phyloP scores from a whole-genome alignment of 2,888 invertebrate species.

The Diadegma fenestrale region DNA sequence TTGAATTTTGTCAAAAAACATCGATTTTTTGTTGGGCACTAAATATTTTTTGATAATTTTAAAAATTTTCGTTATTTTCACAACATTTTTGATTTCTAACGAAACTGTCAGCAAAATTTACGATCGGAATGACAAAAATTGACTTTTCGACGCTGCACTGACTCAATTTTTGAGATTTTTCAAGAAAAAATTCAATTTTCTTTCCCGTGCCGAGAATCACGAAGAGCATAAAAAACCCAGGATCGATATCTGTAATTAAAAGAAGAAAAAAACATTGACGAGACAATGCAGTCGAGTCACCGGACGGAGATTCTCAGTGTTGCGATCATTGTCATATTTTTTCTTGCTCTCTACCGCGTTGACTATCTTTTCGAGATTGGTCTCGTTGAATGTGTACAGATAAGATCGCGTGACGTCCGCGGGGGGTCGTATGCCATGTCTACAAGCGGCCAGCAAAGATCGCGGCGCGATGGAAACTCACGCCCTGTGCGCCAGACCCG shows the following conservation, averaged over 20 bases:
- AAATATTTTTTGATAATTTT: too few relatives aligned
- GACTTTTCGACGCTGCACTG: too few relatives aligned
- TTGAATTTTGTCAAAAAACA: too few relatives aligned
- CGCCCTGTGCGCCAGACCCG: constrained; percentile 54
- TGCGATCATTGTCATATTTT: constrained; percentile 46
- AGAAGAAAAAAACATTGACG: constrained; percentile 38
- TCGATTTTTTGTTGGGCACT: too few relatives aligned
- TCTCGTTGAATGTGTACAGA: constrained; percentile 71
- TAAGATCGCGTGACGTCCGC: constrained; percentile 83
- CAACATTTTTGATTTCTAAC: too few relatives aligned
- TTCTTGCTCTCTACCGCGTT: constrained; percentile 9
- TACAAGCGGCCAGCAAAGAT: constrained; percentile 44
- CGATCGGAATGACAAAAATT: too few relatives aligned
- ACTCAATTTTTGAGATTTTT: too few relatives aligned
- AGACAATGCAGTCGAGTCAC: constrained; percentile 64
- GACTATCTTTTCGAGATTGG: constrained; percentile 37
- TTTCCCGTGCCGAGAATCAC: too few relatives aligned
- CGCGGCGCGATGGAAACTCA: constrained; percentile 64
- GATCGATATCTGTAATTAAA: constrained; percentile 32
- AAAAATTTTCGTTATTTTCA: too few relatives aligned
- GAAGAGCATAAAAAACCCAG: constrained; percentile 36
- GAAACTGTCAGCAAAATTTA: too few relatives aligned
- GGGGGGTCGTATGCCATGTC: constrained; percentile 77
- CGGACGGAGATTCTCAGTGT: constrained; percentile 50
- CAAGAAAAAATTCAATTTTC: too few relatives aligned